A percentile compares a stretch with the other conserved stretches of the same genome.
These are phyloP conservation scores for Lampris megalopsis DNA, from an alignment of 2,113 vertebrate genomes.

Conservation along the genomic window DNA sequence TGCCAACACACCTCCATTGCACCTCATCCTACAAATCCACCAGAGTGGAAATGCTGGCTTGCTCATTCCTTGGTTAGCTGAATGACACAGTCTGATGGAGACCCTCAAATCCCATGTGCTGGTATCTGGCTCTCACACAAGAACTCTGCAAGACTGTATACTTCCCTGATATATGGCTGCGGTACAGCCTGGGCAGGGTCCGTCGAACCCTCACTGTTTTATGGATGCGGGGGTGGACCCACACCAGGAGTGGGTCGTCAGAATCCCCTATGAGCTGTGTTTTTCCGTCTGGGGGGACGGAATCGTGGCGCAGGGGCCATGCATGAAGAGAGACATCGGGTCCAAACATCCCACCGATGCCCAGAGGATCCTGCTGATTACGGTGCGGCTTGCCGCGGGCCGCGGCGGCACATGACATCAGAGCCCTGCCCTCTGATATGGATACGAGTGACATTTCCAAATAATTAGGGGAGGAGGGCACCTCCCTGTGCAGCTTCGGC, in stretches of 20 bases:
- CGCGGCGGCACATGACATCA: slow-evolving; percentile 68
- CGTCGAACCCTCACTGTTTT: not conserved
- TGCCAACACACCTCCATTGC: slow-evolving; percentile 37
- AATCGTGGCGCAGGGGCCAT: slow-evolving; percentile 3
- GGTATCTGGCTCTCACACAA: slow-evolving; percentile 64
- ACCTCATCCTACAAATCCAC: slow-evolving; percentile 32
- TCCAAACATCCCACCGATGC: slow-evolving; percentile 41
- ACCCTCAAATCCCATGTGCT: slow-evolving; percentile 47
- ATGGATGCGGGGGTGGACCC: slow-evolving; percentile 25
- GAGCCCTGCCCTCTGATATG: slow-evolving; percentile 69
- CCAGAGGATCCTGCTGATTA: slow-evolving; percentile 53
- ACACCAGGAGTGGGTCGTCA: slow-evolving; percentile 58
- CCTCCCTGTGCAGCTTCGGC: slow-evolving; percentile 71
- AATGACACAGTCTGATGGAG: slow-evolving; percentile 51
- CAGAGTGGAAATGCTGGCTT: slow-evolving; percentile 17
- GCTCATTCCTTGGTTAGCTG: slow-evolving; percentile 18
- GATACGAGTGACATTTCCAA: slow-evolving; percentile 75
- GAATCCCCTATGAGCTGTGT: slow-evolving; percentile 55
- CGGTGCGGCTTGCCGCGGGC: slow-evolving; percentile 35
- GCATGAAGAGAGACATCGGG: slow-evolving; percentile 2
- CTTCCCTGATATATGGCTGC: slow-evolving; percentile 61
- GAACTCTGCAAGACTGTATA: slow-evolving; percentile 31
- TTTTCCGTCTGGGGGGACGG: slow-evolving; percentile 63
- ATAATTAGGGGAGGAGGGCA: slow-evolving; percentile 70
- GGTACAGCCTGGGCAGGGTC: slow-evolving; percentile 40